phyloP scores from a whole-genome alignment of 2,888 invertebrate genomes.

The Eupsilia transversa region DNA sequence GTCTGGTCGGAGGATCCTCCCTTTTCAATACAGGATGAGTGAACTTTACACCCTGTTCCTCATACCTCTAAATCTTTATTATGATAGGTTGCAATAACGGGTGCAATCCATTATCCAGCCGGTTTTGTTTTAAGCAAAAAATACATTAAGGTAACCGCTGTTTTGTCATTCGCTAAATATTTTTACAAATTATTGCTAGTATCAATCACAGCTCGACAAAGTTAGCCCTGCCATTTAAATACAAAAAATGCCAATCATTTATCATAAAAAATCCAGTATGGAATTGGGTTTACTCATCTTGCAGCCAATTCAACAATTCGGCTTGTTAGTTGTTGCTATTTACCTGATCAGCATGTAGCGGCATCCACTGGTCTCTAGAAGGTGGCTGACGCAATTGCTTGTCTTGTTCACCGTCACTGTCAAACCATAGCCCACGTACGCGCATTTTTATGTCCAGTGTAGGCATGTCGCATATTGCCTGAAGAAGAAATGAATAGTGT shows the following conservation, averaged over 20 bases:
- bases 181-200: background rate
- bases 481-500: constrained; percentile 20
- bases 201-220: background rate
- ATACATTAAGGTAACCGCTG: background rate
- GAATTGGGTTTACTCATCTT: background rate
- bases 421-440: constrained; percentile 90
- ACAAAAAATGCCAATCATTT: background rate
- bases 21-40: too few relatives aligned
- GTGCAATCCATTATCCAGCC: background rate
- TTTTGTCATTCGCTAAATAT: background rate
- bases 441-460: constrained; percentile 90
- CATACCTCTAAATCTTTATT: too few relatives aligned
- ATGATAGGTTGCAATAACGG: background rate
- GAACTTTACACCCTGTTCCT: too few relatives aligned
- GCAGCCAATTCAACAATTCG: background rate
- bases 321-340: background rate
- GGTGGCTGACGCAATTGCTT: constrained; percentile 80
- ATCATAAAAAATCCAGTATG: background rate
- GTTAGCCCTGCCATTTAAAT: background rate
- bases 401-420: constrained; percentile 82
- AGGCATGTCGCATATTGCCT: constrained; percentile 92
- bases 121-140: background rate
- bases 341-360: constrained; percentile 92
- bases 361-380: constrained; percentile 88
- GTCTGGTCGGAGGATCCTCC: too few relatives aligned